A percentile compares a stretch with the other conserved stretches of the same genome.
phyloP scores from a whole-genome alignment of 2,113 vertebrate species.

The Brachyhypopomus occidentalis region DNA sequence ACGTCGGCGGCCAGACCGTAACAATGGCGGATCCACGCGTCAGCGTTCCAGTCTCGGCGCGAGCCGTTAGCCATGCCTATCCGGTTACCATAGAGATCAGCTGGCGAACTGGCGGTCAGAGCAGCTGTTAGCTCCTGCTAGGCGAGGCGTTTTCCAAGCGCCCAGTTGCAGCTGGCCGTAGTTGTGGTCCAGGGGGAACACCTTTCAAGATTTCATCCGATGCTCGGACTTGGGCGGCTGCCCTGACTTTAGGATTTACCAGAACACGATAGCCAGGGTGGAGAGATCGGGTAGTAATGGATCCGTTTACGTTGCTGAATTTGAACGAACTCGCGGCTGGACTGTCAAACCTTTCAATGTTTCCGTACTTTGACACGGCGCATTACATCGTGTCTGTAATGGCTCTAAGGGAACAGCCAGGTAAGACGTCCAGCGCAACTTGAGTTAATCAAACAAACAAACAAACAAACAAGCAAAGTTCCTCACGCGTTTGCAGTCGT shows the following conservation, averaged over 20 bases:
- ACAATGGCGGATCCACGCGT: too few relatives aligned
- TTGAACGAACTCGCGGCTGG: slow-evolving; percentile 76
- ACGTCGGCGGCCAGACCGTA: neutral
- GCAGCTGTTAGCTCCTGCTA: too few relatives aligned
- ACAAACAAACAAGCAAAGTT: too few relatives aligned
- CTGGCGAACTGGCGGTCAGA: slow-evolving; percentile 18
- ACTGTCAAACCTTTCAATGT: slow-evolving; percentile 86
- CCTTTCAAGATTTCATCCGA: too few relatives aligned
- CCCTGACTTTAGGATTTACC: neutral
- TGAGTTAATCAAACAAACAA: too few relatives aligned
- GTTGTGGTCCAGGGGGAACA: too few relatives aligned
- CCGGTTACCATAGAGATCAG: slow-evolving; percentile 43
- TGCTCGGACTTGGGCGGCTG: neutral
- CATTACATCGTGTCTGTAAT: slow-evolving; percentile 88
- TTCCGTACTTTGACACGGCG: slow-evolving; percentile 91
- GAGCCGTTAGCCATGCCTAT: slow-evolving; percentile 32
- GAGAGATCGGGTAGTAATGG: slow-evolving; percentile 59
- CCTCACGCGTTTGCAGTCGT: too few relatives aligned
- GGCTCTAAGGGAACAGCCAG: slow-evolving; percentile 85
- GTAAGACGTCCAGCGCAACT: slow-evolving; percentile 67
- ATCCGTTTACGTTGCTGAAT: slow-evolving; percentile 58
- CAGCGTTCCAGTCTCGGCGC: neutral
- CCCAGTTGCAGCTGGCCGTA: too few relatives aligned
- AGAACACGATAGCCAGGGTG: neutral
- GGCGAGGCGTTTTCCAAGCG: too few relatives aligned